phyloP scores from a whole-genome alignment of 2,888 invertebrate genomes.

The Eupithecia vulgata region DNA sequence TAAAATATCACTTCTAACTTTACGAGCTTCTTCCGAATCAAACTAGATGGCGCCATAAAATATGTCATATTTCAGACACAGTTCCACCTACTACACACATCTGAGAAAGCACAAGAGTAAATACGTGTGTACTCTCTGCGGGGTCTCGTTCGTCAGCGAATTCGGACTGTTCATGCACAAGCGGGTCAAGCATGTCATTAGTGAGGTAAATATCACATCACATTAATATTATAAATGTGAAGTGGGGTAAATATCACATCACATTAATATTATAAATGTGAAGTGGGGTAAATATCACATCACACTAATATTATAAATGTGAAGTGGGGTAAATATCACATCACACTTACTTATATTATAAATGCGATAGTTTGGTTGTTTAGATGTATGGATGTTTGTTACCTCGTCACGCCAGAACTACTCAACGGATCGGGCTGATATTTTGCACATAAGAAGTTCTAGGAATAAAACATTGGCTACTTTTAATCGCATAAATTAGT shows the following conservation, averaged over 20 bases:
- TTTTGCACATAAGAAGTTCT: too few species aligned
- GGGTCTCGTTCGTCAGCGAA: conserved; percentile 62
- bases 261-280: too few species aligned
- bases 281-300: conserved; percentile 9
- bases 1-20: neutral
- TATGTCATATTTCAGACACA: conserved; percentile 48
- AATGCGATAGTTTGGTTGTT: too few species aligned
- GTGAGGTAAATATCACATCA: conserved; percentile 7
- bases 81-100: conserved; percentile 65
- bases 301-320: too few species aligned
- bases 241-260: conserved; percentile 2
- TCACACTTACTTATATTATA: too few species aligned
- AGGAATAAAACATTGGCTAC: too few species aligned
- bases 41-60: conserved; percentile 4
- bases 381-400: too few species aligned
- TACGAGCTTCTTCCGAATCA: neutral
- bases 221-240: too few species aligned
- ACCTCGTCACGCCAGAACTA: too few species aligned
- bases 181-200: conserved; percentile 55
- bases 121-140: conserved; percentile 58
- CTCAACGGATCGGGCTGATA: too few species aligned
- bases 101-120: conserved; percentile 60
- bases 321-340: conserved; percentile 9
- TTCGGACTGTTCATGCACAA: conserved; percentile 61
- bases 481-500: too few species aligned